Evolutionary conservation across 2,797 vertebrate genomes (phyloP).

Genomic region (Gymnoscopelus braueri): DNA sequence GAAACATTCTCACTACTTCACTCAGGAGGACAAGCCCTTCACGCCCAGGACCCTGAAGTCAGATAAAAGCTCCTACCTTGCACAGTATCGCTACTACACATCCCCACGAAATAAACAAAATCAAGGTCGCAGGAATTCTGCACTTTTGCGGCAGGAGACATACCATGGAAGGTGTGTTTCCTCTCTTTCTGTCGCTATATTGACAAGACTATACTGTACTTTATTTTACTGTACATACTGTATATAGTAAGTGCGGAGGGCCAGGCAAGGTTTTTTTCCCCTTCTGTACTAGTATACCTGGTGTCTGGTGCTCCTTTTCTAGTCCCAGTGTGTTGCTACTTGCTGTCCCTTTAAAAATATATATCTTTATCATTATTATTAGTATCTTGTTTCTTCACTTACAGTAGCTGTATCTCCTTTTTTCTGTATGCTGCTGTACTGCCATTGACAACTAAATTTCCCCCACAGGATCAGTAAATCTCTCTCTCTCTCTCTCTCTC

Average conservation of each 20-base stretch:
- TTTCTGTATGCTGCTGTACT: no score
- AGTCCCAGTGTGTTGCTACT: not conserved
- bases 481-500: not conserved
- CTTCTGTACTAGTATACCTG: no score
- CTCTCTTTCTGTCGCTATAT: not conserved
- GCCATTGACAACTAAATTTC: no score
- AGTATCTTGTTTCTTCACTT: no score
- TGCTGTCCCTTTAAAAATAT: not conserved
- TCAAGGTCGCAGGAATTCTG: slow-evolving; percentile 47
- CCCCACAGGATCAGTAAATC: no score
- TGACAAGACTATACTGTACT: no score
- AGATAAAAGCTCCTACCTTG: slow-evolving; percentile 86
- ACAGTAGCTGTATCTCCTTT: no score
- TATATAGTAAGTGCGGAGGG: not conserved
- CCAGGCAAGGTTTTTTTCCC: no score
- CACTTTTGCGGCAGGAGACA: slow-evolving; percentile 62
- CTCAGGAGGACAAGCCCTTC: slow-evolving; percentile 84
- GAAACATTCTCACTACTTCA: slow-evolving; percentile 88
- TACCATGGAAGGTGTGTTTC: slow-evolving; percentile 80
- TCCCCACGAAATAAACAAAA: slow-evolving; percentile 78
- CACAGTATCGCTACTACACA: slow-evolving; percentile 90
- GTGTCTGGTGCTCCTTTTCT: not conserved
- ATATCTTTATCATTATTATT: no score
- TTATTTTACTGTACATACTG: not conserved
- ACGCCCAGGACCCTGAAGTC: slow-evolving; percentile 91